Conservation (phyloP, 2,113 vertebrate genomes). For the Panthera uncia region DNA sequence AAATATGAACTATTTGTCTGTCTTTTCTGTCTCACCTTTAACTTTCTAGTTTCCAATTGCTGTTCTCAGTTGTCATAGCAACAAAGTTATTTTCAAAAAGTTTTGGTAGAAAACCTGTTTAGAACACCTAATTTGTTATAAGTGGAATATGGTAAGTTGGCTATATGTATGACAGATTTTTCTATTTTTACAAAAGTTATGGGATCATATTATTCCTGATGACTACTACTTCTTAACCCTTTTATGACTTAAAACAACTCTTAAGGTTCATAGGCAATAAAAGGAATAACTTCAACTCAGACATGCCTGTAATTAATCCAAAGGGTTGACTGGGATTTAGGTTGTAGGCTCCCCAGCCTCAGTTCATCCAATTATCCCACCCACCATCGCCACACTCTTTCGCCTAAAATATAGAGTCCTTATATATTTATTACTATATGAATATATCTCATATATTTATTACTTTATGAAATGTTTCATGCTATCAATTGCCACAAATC, state of each 20-base stretch:
- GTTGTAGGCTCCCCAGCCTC: not conserved
- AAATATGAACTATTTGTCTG: not conserved
- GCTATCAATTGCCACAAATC: not conserved
- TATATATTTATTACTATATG: not conserved
- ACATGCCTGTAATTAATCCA: not conserved
- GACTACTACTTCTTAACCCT: not conserved
- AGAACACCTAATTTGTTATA: constrained; percentile 52
- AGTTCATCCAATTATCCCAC: not conserved
- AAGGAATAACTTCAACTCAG: not conserved
- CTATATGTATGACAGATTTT: constrained; percentile 15
- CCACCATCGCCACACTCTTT: not conserved
- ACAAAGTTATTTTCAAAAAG: constrained; percentile 57
- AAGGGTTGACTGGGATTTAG: not conserved
- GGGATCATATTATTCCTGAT: constrained; percentile 21
- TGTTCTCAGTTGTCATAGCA: constrained; percentile 64
- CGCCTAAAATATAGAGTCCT: not conserved
- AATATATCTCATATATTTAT: not conserved
- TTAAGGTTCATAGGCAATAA: not conserved
- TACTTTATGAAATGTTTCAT: not conserved
- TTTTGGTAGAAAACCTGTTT: constrained; percentile 57
- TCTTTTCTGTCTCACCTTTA: constrained; percentile 46
- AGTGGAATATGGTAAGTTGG: constrained; percentile 34
- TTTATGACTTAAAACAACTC: not conserved
- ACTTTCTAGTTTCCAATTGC: constrained; percentile 28
- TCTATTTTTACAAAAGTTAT: not conserved